These are phyloP conservation scores for Mactromeris polynyma DNA, from an alignment of 2,888 invertebrate species.

Conservation along the genomic window DNA sequence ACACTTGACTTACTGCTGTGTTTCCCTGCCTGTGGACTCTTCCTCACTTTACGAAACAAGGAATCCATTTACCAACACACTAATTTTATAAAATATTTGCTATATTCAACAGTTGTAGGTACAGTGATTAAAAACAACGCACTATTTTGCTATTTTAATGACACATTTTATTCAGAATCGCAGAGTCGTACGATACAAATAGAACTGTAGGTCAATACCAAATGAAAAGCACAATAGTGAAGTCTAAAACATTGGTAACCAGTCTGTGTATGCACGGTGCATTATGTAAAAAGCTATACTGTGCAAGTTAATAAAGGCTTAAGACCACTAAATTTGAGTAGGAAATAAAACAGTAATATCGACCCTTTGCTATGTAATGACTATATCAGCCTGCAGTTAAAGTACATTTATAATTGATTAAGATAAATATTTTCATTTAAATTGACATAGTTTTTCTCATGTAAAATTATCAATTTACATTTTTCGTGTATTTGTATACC, in stretches of 20 bases:
- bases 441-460: too few relatives aligned
- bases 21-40: conserved; percentile 65
- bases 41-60: conserved; percentile 67
- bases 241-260: not conserved
- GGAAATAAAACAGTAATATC: too few relatives aligned
- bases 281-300: not conserved
- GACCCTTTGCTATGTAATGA: too few relatives aligned
- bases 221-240: not conserved
- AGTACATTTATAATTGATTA: too few relatives aligned
- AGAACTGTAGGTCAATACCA: not conserved
- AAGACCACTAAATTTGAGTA: too few relatives aligned
- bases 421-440: too few relatives aligned
- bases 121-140: not conserved
- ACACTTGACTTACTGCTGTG: conserved; percentile 67
- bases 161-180: conserved; percentile 5
- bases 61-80: conserved; percentile 51
- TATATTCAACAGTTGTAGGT: not conserved
- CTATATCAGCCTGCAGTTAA: too few relatives aligned
- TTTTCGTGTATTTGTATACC: too few relatives aligned
- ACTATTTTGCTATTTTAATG: conserved; percentile 2
- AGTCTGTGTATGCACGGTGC: not conserved
- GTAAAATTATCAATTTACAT: too few relatives aligned
- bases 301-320: not conserved
- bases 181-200: conserved; percentile 25
- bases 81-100: not conserved